phyloP scores from a whole-genome alignment of 2,113 vertebrate species.

The Hippocampus guttulatus region DNA sequence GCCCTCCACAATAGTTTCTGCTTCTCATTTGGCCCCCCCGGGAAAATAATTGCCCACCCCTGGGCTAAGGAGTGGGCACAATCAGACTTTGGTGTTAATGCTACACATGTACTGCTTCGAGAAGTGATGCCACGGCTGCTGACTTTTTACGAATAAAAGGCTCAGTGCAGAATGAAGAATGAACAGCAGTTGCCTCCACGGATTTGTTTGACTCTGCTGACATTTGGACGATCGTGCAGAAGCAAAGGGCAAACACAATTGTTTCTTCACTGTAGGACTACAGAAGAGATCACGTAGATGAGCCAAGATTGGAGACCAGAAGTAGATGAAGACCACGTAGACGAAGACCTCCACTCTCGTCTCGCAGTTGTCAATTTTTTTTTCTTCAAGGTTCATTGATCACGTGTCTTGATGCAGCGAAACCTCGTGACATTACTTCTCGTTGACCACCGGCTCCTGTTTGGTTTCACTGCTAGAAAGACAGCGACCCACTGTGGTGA shows the following conservation, averaged over 20 bases:
- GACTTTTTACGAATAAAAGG: conserved; percentile 18
- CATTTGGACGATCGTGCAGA: conserved; percentile 45
- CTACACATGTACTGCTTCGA: not conserved
- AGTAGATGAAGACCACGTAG: not conserved
- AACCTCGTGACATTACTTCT: not conserved
- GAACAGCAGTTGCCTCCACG: conserved; percentile 14
- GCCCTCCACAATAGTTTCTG: too few species aligned
- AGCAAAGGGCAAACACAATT: conserved; percentile 37
- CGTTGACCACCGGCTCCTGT: too few species aligned
- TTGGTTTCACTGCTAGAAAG: conserved; percentile 27
- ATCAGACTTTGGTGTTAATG: not conserved
- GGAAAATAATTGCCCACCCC: too few species aligned
- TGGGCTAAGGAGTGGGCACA: not conserved
- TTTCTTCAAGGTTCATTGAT: not conserved
- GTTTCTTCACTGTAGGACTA: conserved; percentile 25
- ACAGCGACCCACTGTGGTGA: conserved; percentile 65
- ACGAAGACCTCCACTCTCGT: not conserved
- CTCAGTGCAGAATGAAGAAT: conserved; percentile 22
- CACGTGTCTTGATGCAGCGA: not conserved
- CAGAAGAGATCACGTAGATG: conserved; percentile 19
- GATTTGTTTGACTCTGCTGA: conserved; percentile 49
- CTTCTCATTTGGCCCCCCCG: too few species aligned
- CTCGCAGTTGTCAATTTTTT: not conserved
- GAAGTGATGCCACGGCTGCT: conserved; percentile 12
- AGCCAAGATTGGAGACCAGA: not conserved